Conservation (phyloP, 2,888 invertebrate genomes). For the Megalurothrips usitatus region DNA sequence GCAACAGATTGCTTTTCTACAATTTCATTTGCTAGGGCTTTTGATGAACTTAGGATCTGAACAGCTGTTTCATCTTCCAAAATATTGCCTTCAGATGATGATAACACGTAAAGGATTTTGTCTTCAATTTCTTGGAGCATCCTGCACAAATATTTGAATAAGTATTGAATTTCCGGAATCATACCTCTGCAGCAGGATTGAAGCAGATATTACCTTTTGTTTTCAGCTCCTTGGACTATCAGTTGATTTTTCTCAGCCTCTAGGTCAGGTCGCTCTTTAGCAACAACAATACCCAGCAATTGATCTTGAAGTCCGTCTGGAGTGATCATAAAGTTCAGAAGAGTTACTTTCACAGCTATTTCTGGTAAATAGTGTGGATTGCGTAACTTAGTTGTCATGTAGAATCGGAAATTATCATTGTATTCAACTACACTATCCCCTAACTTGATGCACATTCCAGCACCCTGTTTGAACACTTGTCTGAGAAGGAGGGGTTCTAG, state of each 20-base stretch:
- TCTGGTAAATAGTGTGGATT: slow-evolving; percentile 95
- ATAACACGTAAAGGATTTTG: slow-evolving; percentile 76
- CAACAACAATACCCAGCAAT: slow-evolving; percentile 82
- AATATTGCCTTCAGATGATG: slow-evolving; percentile 69
- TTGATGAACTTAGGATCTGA: slow-evolving; percentile 82
- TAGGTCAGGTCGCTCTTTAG: slow-evolving; percentile 84
- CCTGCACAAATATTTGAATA: slow-evolving; percentile 44
- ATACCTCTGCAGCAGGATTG: background rate
- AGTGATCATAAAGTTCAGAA: slow-evolving; percentile 91
- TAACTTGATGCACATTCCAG: slow-evolving; percentile 78
- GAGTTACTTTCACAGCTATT: slow-evolving; percentile 82
- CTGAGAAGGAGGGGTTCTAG: slow-evolving; percentile 85
- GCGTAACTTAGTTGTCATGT: slow-evolving; percentile 86
- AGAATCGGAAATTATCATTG: slow-evolving; percentile 79
- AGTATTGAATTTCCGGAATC: slow-evolving; percentile 19
- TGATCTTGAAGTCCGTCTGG: slow-evolving; percentile 85
- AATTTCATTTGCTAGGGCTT: slow-evolving; percentile 84
- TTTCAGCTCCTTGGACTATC: slow-evolving; percentile 82
- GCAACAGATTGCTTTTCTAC: slow-evolving; percentile 85
- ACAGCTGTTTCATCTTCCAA: slow-evolving; percentile 91
- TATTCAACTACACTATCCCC: slow-evolving; percentile 90
- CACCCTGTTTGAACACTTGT: slow-evolving; percentile 86
- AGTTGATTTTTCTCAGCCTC: slow-evolving; percentile 85
- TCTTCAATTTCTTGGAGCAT: slow-evolving; percentile 83
- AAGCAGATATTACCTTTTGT: slow-evolving; percentile 52